These are phyloP conservation scores for Spodoptera frugiperda DNA, from an alignment of 1,140 invertebrate genomes.

Conservation along the genomic window DNA sequence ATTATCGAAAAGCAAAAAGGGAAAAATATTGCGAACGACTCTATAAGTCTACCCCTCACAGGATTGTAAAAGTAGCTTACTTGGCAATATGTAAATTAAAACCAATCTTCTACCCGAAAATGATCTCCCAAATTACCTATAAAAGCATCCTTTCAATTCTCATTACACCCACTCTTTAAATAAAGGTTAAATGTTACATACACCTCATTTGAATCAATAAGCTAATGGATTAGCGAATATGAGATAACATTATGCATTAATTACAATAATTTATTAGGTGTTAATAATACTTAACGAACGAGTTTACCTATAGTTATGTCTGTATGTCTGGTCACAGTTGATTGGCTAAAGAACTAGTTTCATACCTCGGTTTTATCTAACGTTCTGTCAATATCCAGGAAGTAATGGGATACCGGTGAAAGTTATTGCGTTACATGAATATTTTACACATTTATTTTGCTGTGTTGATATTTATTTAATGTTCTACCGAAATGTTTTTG, in stretches of 20 bases:
- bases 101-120: too few species aligned
- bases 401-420: constrained; percentile 34
- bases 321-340: not conserved
- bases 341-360: constrained; percentile 26
- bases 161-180: not conserved
- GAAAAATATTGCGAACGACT: too few species aligned
- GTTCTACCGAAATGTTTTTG: not conserved
- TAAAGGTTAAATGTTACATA: constrained; percentile 3
- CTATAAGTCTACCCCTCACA: too few species aligned
- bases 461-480: not conserved
- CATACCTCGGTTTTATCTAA: constrained; percentile 24
- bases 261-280: constrained; percentile 28
- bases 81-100: too few species aligned
- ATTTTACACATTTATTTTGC: constrained; percentile 14
- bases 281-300: not conserved
- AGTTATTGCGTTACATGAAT: constrained; percentile 25
- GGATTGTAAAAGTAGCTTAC: too few species aligned
- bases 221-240: constrained; percentile 29
- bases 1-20: too few species aligned
- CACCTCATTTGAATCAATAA: constrained; percentile 7
- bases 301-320: constrained; percentile 18
- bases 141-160: not conserved
- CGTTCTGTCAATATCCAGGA: constrained; percentile 24
- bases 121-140: too few species aligned
- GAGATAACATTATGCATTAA: constrained; percentile 26